Conservation (phyloP, 1,140 invertebrate genomes). For the Laupala kohalensis region DNA sequence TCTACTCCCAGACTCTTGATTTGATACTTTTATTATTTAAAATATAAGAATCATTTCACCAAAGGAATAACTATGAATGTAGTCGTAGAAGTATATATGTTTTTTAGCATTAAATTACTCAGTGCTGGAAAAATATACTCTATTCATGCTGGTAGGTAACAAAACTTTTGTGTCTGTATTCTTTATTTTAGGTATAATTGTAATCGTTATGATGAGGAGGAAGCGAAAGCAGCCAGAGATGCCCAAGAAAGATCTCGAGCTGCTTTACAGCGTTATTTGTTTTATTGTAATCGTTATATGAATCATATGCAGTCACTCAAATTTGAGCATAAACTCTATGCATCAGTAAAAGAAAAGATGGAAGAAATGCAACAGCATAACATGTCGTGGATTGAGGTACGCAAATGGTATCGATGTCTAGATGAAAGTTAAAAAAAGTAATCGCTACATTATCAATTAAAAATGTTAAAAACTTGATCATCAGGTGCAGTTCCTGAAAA, state of each 20-base stretch:
- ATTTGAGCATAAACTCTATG: slow-evolving; percentile 93
- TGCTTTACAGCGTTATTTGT: slow-evolving; percentile 85
- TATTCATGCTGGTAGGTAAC: no score
- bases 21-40: no score
- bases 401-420: background rate
- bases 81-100: no score
- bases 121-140: no score
- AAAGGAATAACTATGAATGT: no score
- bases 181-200: slow-evolving; percentile 69
- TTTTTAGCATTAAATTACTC: no score
- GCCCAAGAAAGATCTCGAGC: slow-evolving; percentile 89
- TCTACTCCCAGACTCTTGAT: no score
- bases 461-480: background rate
- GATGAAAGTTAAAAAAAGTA: background rate
- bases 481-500: slow-evolving; percentile 90
- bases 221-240: slow-evolving; percentile 89
- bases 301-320: slow-evolving; percentile 98
- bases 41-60: no score
- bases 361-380: slow-evolving; percentile 99
- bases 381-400: slow-evolving; percentile 99
- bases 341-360: slow-evolving; percentile 93
- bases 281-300: slow-evolving; percentile 98
- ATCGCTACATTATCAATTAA: background rate
- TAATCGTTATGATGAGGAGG: slow-evolving; percentile 94
- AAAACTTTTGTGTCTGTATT: no score